phyloP scores from a whole-genome alignment of 2,888 invertebrate genomes.

The Lycophotia porphyrea region DNA sequence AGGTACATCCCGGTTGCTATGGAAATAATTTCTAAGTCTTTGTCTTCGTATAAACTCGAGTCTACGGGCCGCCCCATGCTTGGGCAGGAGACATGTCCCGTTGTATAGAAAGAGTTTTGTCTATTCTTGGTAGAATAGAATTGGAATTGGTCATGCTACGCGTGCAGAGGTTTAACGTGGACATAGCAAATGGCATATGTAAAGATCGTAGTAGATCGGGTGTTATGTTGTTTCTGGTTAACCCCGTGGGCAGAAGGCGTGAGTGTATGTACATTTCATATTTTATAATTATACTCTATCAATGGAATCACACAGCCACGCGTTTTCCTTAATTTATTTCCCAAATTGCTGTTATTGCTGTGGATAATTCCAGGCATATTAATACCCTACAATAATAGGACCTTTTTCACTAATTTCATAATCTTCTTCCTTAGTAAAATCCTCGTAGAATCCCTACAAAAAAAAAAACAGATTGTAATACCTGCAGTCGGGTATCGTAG shows the following conservation, averaged over 20 bases:
- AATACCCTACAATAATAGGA: not conserved
- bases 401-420: not conserved
- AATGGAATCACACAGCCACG: not conserved
- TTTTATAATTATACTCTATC: not conserved
- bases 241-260: no score
- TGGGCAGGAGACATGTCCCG: no score
- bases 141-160: no score
- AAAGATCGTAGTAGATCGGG: no score
- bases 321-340: not conserved
- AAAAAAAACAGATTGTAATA: not conserved
- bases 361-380: not conserved
- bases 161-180: no score
- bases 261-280: not conserved
- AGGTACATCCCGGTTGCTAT: no score
- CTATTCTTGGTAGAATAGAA: no score
- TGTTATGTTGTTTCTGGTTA: no score
- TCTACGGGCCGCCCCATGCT: no score
- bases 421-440: not conserved
- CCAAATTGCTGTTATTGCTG: not conserved
- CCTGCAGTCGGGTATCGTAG: not conserved
- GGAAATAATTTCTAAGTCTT: no score
- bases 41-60: no score
- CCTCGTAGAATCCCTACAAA: not conserved
- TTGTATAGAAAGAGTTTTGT: no score
- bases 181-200: not conserved